Conservation (phyloP, 1,140 invertebrate genomes). For the Apis mellifera region Amel_HAv3.1 CM009931.2:16892501-16893000, state of each 20-base stretch:
- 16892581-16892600: background rate
- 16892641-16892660: slow-evolving; percentile 9
- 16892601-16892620: slow-evolving; percentile 26
- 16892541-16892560: background rate
- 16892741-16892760: slow-evolving; percentile 54
- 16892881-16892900: too few species aligned
- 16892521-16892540: too few species aligned
- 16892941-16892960: background rate
- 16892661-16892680: slow-evolving; percentile 16
- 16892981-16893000: background rate
- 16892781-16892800: slow-evolving; percentile 18
- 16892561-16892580: background rate
- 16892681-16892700: slow-evolving; percentile 54
- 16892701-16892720: slow-evolving; percentile 50
- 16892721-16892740: slow-evolving; percentile 65
- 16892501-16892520: too few species aligned
- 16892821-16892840: too few species aligned
- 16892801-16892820: too few species aligned
- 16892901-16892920: too few species aligned
- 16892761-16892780: slow-evolving; percentile 46
- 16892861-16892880: too few species aligned
- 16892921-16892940: too few species aligned
- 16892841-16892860: background rate
- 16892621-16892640: slow-evolving; percentile 5
- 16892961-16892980: too few species aligned